A percentile compares a stretch with the other conserved stretches of the same genome.
These are phyloP conservation scores for Autographa pulchrina DNA, from an alignment of 2,888 invertebrate species.

Conservation along the genomic window DNA sequence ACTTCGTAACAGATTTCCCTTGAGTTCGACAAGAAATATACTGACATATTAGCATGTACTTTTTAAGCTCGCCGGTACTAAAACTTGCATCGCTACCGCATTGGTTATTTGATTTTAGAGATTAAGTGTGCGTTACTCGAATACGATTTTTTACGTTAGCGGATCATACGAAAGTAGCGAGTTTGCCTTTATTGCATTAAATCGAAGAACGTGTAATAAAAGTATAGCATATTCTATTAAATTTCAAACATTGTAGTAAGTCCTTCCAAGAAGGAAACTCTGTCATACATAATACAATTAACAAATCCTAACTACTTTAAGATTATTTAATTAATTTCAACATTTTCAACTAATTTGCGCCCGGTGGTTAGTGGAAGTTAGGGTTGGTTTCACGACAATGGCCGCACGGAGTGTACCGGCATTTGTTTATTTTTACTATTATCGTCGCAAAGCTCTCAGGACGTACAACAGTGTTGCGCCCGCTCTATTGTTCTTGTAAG, in stretches of 20 bases:
- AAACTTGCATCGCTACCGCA: not conserved
- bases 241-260: not conserved
- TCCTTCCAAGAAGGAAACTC: not conserved
- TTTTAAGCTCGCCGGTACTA: not conserved
- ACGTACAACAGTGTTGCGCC: conserved; percentile 13
- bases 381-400: conserved; percentile 40
- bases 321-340: not conserved
- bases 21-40: conserved; percentile 5
- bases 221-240: not conserved
- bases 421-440: conserved; percentile 64
- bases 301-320: not conserved
- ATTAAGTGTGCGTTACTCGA: not conserved
- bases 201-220: too few relatives aligned
- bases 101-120: not conserved
- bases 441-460: conserved; percentile 53
- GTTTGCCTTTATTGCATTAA: too few relatives aligned
- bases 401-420: conserved; percentile 31
- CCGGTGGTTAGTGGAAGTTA: conserved; percentile 7
- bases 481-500: conserved; percentile 46
- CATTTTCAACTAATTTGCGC: not conserved
- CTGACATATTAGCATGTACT: not conserved
- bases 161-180: not conserved
- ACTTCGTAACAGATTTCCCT: conserved; percentile 5
- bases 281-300: not conserved
- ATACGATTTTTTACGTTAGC: not conserved